These are phyloP conservation scores for Planococcus citri DNA, from an alignment of 1,140 invertebrate species.

Conservation along the genomic window DNA sequence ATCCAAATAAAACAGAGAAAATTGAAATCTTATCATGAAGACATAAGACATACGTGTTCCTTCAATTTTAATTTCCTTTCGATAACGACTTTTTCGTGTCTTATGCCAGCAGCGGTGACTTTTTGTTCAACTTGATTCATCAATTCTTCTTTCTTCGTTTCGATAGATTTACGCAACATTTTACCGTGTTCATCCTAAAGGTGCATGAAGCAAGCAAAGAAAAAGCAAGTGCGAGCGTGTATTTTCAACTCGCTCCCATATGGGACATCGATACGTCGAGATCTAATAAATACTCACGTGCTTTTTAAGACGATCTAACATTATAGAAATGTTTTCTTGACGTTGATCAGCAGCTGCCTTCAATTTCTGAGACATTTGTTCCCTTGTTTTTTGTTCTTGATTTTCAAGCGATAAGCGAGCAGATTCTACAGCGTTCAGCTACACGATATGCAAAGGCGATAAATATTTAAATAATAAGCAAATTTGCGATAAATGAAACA, in stretches of 20 bases:
- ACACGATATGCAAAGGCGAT: slow-evolving; percentile 37
- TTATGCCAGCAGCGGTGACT: not conserved
- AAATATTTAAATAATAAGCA: no score
- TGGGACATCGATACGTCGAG: no score
- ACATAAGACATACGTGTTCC: slow-evolving; percentile 11
- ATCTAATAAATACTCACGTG: no score
- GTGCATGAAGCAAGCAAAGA: not conserved
- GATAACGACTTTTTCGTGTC: not conserved
- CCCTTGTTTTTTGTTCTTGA: slow-evolving; percentile 68
- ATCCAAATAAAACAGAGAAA: no score
- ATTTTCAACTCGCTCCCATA: no score
- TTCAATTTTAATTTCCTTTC: slow-evolving; percentile 13
- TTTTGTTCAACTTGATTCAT: slow-evolving; percentile 13
- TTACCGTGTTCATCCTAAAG: slow-evolving; percentile 16
- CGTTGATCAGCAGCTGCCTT: slow-evolving; percentile 67
- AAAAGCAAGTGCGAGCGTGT: no score
- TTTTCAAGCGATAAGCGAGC: slow-evolving; percentile 64
- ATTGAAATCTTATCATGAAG: no score
- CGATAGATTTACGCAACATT: slow-evolving; percentile 11
- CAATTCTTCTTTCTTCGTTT: not conserved
- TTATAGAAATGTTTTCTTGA: slow-evolving; percentile 74
- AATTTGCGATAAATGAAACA: no score
- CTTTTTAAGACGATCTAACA: slow-evolving; percentile 74
- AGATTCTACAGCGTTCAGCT: slow-evolving; percentile 71
- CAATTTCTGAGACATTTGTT: slow-evolving; percentile 71